Evolutionary conservation across 2,888 invertebrate species (phyloP).

Genomic region (Hydraecia micacea): DNA sequence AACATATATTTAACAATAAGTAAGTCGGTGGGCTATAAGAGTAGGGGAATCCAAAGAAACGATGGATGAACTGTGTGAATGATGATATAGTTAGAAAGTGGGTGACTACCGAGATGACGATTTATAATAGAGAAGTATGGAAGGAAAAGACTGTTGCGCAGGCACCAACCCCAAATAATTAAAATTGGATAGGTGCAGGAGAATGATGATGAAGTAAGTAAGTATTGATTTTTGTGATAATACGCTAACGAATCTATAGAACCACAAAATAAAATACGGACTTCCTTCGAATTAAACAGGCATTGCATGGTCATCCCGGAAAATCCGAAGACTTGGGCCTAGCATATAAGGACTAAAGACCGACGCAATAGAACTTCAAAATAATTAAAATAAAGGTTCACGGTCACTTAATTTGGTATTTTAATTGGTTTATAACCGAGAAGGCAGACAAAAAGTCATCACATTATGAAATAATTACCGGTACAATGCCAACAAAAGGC

Average conservation of each 20-base stretch:
- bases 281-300: background rate
- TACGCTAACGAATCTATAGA: background rate
- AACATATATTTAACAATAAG: background rate
- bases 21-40: background rate
- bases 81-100: background rate
- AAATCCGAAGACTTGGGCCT: background rate
- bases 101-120: background rate
- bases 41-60: background rate
- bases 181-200: background rate
- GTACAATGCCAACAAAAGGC: slow-evolving; percentile 73
- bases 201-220: background rate
- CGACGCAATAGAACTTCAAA: slow-evolving; percentile 70
- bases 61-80: background rate
- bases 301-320: background rate
- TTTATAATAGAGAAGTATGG: background rate
- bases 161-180: background rate
- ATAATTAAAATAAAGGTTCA: slow-evolving; percentile 81
- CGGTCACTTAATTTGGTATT: slow-evolving; percentile 78
- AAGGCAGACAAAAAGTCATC: slow-evolving; percentile 74
- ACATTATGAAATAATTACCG: slow-evolving; percentile 82
- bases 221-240: background rate
- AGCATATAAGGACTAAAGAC: slow-evolving; percentile 68
- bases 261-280: background rate
- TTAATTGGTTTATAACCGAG: slow-evolving; percentile 82
- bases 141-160: background rate